Conservation (phyloP, 2,888 invertebrate species). For the Chaitophorus viminalis region DNA sequence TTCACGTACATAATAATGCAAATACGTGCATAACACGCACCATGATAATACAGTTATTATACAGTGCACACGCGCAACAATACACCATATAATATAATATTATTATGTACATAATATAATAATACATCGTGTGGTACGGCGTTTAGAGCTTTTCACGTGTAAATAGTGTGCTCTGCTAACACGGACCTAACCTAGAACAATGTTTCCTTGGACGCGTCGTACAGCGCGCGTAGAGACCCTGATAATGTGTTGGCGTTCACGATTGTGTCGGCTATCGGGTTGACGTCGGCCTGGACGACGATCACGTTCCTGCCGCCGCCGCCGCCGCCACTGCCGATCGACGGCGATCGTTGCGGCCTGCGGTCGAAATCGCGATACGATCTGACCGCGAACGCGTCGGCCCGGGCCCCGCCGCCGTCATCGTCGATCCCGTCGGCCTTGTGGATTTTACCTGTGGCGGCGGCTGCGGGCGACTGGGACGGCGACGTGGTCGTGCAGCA, state of each 20-base stretch:
- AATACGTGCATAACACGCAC: too few relatives aligned
- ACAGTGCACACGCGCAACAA: too few relatives aligned
- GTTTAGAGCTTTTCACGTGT: too few relatives aligned
- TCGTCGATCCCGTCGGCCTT: background rate
- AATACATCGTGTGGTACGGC: too few relatives aligned
- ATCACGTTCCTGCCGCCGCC: slow-evolving; percentile 47
- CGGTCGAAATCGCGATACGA: slow-evolving; percentile 8
- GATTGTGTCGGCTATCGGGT: slow-evolving; percentile 52
- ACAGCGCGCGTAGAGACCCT: slow-evolving; percentile 57
- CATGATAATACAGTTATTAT: too few relatives aligned
- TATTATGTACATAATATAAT: too few relatives aligned
- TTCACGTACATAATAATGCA: too few relatives aligned
- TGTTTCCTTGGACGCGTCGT: slow-evolving; percentile 59
- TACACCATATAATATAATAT: too few relatives aligned
- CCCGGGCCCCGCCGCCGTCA: background rate
- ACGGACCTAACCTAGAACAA: slow-evolving; percentile 51
- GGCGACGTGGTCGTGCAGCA: slow-evolving; percentile 21
- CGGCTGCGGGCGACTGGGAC: background rate
- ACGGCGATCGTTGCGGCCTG: background rate
- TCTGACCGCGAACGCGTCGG: background rate
- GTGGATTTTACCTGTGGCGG: background rate
- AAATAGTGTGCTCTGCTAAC: background rate
- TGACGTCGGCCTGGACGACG: slow-evolving; percentile 54
- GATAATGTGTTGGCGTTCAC: slow-evolving; percentile 59
- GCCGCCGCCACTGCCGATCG: background rate